Evolutionary conservation across 1,140 invertebrate species (phyloP), one percentile per base, ranked within the genome.

Genomic region (Holcopasites calliopsidis): DNA sequence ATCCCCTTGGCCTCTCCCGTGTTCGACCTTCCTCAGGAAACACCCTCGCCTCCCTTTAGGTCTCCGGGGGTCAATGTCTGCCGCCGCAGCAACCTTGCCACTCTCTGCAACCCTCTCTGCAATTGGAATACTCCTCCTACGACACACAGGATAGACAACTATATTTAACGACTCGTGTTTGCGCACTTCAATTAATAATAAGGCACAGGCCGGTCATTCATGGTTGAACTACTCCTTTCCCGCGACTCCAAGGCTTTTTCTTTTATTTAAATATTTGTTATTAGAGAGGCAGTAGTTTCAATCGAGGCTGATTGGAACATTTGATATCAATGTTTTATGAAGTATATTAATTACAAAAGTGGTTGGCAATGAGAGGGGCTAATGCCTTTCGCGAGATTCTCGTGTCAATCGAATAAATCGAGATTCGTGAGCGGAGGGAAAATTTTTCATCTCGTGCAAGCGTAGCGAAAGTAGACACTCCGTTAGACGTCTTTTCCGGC

Each of bases 41-140:
- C 66, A 68, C 49, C 66, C 33, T n/a, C n/a, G 55, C 50, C 61
- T 54, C 40, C 35, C 61, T 26, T 23, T 47, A n/a, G 31, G 40
- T 65, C 49, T 50, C 38, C 38, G 47, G 38, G 44, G 35, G 79
- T 81, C 65, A 77, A 82, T 81, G 80, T 81, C 79, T 82, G 79
- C 64, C 50, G 35, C 61, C 58, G 64, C 65, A 58, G 44, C 65
- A 76, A 72, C 60, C 75, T 81, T 69, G 80, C 61, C 31, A 23
- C n/a, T 38, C 23, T 61, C 75, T n/a, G n/a, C n/a, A n/a, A n/a
- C n/a, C 47, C 69, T 66, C 58, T 52, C 10, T 7, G 52, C 64
- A 58, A 70, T 77, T 26, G 33, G 40, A 55, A 52, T 66, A 7
- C 62, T 66, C 47, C 64, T 47, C 64, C 16, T 68, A 28, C 35